phyloP scores from a whole-genome alignment of 2,888 invertebrate genomes.

The Blera fallax region DNA sequence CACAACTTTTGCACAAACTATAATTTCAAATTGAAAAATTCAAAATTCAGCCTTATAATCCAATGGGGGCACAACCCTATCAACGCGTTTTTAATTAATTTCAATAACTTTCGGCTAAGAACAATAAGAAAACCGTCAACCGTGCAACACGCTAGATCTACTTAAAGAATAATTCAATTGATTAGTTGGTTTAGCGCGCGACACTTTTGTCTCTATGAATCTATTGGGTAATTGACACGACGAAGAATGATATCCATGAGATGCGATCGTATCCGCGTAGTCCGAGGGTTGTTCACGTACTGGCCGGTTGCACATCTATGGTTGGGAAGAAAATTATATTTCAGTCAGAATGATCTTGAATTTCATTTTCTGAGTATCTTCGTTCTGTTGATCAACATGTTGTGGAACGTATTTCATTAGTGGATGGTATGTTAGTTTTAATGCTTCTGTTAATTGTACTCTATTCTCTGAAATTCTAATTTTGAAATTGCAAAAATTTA shows the following conservation, averaged over 20 bases:
- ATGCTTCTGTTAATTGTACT: no score
- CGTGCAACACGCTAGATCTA: slow-evolving; percentile 12
- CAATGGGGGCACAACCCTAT: slow-evolving; percentile 38
- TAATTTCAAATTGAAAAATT: not conserved
- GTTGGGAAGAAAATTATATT: slow-evolving; percentile 10
- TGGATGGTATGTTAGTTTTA: slow-evolving; percentile 13
- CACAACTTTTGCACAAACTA: not conserved
- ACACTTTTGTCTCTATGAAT: slow-evolving; percentile 3
- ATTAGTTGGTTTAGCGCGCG: slow-evolving; percentile 19
- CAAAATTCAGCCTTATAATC: slow-evolving; percentile 4
- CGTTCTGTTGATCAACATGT: not conserved
- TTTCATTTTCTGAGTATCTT: not conserved
- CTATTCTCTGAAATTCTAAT: no score
- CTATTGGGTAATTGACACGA: not conserved
- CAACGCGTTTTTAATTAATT: slow-evolving; percentile 44
- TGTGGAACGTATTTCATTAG: not conserved
- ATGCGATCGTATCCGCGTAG: slow-evolving; percentile 18
- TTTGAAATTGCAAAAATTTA: no score
- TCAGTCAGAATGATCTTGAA: slow-evolving; percentile 45
- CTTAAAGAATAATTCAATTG: slow-evolving; percentile 32
- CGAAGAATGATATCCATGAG: not conserved
- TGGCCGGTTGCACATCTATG: slow-evolving; percentile 29
- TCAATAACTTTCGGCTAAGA: slow-evolving; percentile 16
- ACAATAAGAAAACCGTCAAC: not conserved
- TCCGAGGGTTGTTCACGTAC: slow-evolving; percentile 53